Base-by-base conservation (phyloP, 2,113 vertebrate genomes). In the Pseudorectes ferrugineus region DNA sequence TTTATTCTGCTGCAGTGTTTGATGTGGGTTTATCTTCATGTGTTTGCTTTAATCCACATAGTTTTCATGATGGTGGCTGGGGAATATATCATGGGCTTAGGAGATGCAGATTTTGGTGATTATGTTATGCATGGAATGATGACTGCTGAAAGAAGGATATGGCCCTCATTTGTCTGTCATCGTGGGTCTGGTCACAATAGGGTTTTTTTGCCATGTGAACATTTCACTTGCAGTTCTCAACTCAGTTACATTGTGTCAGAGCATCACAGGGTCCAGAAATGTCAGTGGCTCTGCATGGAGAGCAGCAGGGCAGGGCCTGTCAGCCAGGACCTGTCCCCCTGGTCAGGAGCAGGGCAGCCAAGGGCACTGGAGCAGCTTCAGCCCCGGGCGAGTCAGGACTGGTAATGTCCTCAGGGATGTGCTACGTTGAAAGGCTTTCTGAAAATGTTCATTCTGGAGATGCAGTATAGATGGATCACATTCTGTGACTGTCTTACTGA, bases 291-390 rank as follows among this genome's bases (percentile, higher is more conserved):
- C 3, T 0, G 4, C 11, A 17, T 25, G 11, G 21, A 29, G 13
- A 9, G 6, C 11, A n/a, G 7, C 5, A 36, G 25, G 40, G 31
- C 40, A 31, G 12, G 8, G 14, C 9, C 33, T 43, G 29, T 22
- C 51, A 48, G 31, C 10, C 26, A 10, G 6, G 14, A 29, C 7
- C 23, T 1, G 1, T 26, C 2, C 2, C 14, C 4, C 4, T 0
- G 11, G 10, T 10, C 26, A 38, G 55, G 29, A 58, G 29, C 29
- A 10, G 18, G 11, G 48, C 9, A 46, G 28, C 17, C 6, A 6
- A 36, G 24, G 24, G 24, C 38, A 19, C 33, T 1, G 5, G 16
- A 28, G 19, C 31, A n/a, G 79, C 49, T 40, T 6, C 59, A 29
- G 13, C 3, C 10, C 5, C 9, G 1, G 36, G 13, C 1, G 2